Evolutionary conservation across 2,113 vertebrate species (phyloP), one percentile per base, ranked within the genome.

Genomic region (Peromyscus leucopus): DNA sequence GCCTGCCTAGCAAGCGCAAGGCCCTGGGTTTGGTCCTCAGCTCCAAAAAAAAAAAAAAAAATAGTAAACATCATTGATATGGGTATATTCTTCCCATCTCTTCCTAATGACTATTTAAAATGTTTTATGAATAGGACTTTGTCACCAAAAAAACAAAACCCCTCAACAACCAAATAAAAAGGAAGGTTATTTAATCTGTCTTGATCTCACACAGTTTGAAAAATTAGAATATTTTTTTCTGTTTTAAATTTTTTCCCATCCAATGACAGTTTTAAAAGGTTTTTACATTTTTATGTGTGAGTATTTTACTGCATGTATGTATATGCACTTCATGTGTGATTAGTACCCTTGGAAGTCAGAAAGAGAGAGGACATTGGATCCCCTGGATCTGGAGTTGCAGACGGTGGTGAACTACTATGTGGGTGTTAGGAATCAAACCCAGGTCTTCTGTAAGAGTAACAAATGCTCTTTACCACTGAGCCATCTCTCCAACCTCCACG

Each of bases 151-250:
- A 55, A 55, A 39, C 17, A 65, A 67, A 15, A 72, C 21, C 19
- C 36, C 2, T 36, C 21, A n/a, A 71, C 33, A 72, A 22, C 72
- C n/a, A 74, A 74, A 74, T 72, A 42, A 42, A 39, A 74, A 71
- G 33, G 72, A 24, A 67, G 36, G 36, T 89, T 87, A 65, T 84
- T 92, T 93, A 89, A 21, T 7, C 83, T 26, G 57, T 48, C 46
- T 79, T 95, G 36, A 39, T 92, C 86, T 93, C 17, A 89, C 57
- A 89, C 21, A 46, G 48, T 93, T 94, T 59, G 61, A 88, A n/a
- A 92, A 95, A 59, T 83, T 88, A 71, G 76, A 87, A 21, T 80
- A 6, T 33, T 55, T 80, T 94, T 92, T 22, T 90, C 9, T 46
- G 0, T 74, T 55, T 59, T 39, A 39, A 72, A 39, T 72, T 72